These are phyloP conservation scores for Rhinella marina DNA, from an alignment of 2,797 vertebrate genomes.

Conservation along the genomic window DNA sequence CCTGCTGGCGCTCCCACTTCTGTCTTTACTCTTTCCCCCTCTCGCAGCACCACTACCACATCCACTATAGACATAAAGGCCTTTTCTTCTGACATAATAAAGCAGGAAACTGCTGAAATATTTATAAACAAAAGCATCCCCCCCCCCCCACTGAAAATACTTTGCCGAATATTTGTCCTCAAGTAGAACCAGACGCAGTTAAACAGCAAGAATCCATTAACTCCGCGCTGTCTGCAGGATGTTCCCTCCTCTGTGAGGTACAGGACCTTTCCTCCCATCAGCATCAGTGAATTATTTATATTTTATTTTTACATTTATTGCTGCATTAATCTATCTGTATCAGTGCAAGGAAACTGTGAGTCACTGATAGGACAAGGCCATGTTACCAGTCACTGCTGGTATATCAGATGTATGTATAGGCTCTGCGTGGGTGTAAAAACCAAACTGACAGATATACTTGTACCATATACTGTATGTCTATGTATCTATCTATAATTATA, in stretches of 20 bases:
- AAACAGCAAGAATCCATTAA: conserved; percentile 28
- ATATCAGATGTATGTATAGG: background rate
- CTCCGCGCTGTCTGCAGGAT: conserved; percentile 1
- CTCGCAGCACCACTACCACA: background rate
- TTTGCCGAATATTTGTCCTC: conserved; percentile 15
- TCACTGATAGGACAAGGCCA: background rate
- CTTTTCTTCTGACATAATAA: conserved; percentile 55
- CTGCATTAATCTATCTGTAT: background rate
- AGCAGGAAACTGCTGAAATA: conserved; percentile 47
- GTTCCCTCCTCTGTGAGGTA: background rate
- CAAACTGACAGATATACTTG: background rate
- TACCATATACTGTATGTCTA: background rate
- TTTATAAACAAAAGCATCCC: conserved; percentile 47
- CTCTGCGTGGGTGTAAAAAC: background rate
- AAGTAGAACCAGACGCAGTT: conserved; percentile 1
- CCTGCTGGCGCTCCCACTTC: too few species aligned
- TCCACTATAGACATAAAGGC: conserved; percentile 26
- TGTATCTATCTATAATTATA: background rate
- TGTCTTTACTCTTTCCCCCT: too few species aligned
- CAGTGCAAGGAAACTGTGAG: background rate
- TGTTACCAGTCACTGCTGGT: background rate
- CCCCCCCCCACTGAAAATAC: conserved; percentile 7
- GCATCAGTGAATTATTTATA: conserved; percentile 23
- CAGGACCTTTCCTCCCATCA: conserved; percentile 10
- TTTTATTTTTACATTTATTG: conserved; percentile 17